Base-by-base conservation (phyloP, 1,140 invertebrate genomes). In the Helicoverpa zea region DNA sequence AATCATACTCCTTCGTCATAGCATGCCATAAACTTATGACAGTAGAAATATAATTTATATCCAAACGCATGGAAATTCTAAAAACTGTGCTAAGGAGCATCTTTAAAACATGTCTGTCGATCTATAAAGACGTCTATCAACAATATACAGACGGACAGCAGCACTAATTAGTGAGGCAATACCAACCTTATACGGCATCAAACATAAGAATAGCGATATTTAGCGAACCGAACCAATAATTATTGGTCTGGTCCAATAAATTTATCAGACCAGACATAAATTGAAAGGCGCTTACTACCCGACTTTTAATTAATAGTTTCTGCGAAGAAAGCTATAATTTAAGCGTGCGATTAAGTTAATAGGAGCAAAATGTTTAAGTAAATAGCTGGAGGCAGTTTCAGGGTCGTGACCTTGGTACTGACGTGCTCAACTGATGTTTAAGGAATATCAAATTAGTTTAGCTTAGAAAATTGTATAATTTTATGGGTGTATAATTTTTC, bases 251-350 rank as follows among this genome's bases (percentile, higher is more conserved):
- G 35, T 35, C 35, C 35, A 35, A 35, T 35, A 35, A 35, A 35
- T 52, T 51, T 70, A 70, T 52, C 29, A 35, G 43, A 66, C 63
- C 43, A 47, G 66, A 14, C 66, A 70, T 70, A 70, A 70, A 52
- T 54, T 70, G 12, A n/a, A 70, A 51, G 29, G 18, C 54, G 30
- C 23, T 29, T 54, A 52, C 3, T 35, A 35, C 35, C 35, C 35
- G 35, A 35, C 35, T 35, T 52, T 70, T 30, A 64, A 43, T 43
- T 43, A 43, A n/a, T 30, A 10, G 16, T 54, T 54, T 70, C 52
- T 70, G 4, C 43, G 47, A 51, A 51, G 66, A 51, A 51, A 70
- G 66, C 30, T 35, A 70, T 70, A 70, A 23, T 51, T 70, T 47
- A 16, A 66, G 47, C 10, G 43, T 35, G n/a, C n/a, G 63, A 64